Base-by-base conservation (phyloP, 2,888 invertebrate genomes). In the Ennomos quercinarius region DNA sequence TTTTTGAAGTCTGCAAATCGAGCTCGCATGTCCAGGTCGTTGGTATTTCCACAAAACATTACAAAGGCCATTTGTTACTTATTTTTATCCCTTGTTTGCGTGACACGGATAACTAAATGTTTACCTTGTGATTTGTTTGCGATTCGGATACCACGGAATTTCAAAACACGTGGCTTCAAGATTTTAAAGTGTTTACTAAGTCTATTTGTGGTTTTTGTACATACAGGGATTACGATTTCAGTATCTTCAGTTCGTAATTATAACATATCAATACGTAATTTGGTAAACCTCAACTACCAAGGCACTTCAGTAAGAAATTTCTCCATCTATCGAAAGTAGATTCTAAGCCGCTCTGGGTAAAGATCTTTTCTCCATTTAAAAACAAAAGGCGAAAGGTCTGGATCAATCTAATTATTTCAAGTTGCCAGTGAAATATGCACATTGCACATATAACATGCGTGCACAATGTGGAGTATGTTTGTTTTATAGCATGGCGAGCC, bases 331-430 rank as follows among this genome's bases (percentile, higher is more conserved):
- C 27, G 5, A 27, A 27, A 27, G 27, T 27, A 5, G 5, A 27
- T 5, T 27, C 6, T 27, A 27, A 27, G 6, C 27, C 27, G 27
- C 5, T 6, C 0, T 27, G 5, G 27, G 27, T 27, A 4, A 6
- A 6, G 6, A 27, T 27, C 27, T 27, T 27, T 27, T 27, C 9
- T 42, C 41, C 17, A 9, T 43, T 45, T 47, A 51, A 17, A 42
- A 40, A 55, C 36, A 61, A 43, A 56, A 56, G 38, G 41, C 52
- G 44, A 58, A 54, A 63, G 46, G 51, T 59, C 61, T 63, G 42
- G 56, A 60, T 51, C 57, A 58, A 63, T 64, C 51, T 54, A 57
- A 64, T 61, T 58, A 10, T 43, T 47, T 11, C 46, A 40, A 56
- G 55, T 13, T 36, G 39, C 41, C 46, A 17, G 17, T 51, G 46